Conservation (phyloP, 1,140 invertebrate genomes). For the Olivierus martensii region DNA sequence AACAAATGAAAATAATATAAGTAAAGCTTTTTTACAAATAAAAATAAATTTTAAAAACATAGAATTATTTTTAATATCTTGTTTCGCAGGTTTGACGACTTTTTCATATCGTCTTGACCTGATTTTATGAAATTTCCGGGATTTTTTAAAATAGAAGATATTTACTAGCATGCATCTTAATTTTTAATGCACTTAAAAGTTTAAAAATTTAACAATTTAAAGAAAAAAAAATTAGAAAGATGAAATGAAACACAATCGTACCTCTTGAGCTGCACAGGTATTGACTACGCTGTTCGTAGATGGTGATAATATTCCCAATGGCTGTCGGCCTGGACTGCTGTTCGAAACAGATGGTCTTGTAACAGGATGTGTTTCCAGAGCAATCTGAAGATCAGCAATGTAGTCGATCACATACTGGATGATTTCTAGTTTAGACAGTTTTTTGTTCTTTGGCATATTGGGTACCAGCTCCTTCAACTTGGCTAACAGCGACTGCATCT, state of each 20-base stretch:
- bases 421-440: slow-evolving; percentile 72
- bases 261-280: not conserved
- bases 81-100: too few relatives aligned
- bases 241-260: not conserved
- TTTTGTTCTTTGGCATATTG: slow-evolving; percentile 34
- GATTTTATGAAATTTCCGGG: too few relatives aligned
- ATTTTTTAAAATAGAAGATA: too few relatives aligned
- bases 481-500: slow-evolving; percentile 80
- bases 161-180: too few relatives aligned
- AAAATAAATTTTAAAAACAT: too few relatives aligned
- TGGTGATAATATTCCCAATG: slow-evolving; percentile 10
- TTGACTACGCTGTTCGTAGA: slow-evolving; percentile 3
- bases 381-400: slow-evolving; percentile 62
- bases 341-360: not conserved
- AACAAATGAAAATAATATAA: too few relatives aligned
- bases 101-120: too few relatives aligned
- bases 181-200: too few relatives aligned
- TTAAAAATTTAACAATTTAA: too few relatives aligned
- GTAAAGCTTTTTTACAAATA: too few relatives aligned
- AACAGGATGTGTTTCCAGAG: slow-evolving; percentile 7
- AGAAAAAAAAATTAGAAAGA: too few relatives aligned
- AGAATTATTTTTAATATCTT: too few relatives aligned
- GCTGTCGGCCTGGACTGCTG: slow-evolving; percentile 1
- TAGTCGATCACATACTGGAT: slow-evolving; percentile 96
- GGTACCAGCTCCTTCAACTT: slow-evolving; percentile 71